Percentiles rank a stretch among this genome's conserved stretches.
phyloP scores from a whole-genome alignment of 2,113 vertebrate species.

The Aythya baeri region DNA sequence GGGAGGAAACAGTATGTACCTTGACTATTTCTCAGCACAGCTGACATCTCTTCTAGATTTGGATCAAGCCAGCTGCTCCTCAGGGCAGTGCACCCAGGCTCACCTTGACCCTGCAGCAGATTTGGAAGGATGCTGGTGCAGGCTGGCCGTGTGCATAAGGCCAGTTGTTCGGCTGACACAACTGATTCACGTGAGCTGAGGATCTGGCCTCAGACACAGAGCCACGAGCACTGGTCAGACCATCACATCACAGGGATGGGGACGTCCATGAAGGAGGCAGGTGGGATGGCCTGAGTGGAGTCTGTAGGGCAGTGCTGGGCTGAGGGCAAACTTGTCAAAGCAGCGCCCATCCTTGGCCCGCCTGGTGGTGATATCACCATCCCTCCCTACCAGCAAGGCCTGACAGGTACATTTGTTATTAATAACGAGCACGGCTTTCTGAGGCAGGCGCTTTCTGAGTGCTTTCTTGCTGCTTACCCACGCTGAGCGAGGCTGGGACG shows the following conservation, averaged over 20 bases:
- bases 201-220: not conserved
- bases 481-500: not conserved
- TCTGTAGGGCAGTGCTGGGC: accelerated
- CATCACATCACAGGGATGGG: accelerated
- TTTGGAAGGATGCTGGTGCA: not conserved
- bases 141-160: accelerated
- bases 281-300: not conserved
- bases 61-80: not conserved
- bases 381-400: not conserved
- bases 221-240: not conserved
- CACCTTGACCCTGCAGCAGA: not conserved
- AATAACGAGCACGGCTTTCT: not conserved
- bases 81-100: not conserved
- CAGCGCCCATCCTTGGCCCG: not conserved
- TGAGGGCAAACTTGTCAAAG: accelerated
- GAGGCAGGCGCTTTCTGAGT: not conserved
- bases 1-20: not conserved
- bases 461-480: not conserved
- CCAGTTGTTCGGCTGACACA: slow-evolving; percentile 28
- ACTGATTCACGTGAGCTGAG: accelerated
- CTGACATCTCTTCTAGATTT: not conserved
- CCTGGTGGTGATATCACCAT: not conserved
- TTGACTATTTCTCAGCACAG: not conserved
- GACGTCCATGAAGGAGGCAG: not conserved
- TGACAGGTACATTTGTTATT: not conserved